Base-by-base conservation (phyloP, 1,140 invertebrate genomes). In the Trissolcus basalis region DNA sequence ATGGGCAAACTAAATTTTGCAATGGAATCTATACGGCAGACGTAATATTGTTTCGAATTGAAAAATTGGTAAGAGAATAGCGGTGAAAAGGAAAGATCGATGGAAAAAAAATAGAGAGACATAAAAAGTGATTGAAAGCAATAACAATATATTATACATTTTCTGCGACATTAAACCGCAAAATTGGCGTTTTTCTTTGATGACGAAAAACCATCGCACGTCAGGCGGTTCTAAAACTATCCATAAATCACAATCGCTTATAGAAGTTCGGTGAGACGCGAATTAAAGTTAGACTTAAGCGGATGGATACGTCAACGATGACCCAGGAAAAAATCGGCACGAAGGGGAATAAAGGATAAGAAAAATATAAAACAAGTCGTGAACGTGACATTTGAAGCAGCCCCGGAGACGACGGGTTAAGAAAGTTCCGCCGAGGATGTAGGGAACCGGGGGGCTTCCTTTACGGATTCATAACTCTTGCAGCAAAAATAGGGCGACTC, bases 281-380 rank as follows among this genome's bases (percentile, higher is more conserved):
- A 69, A 75, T 75, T 75, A 69, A 69, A 49, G 39, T 48, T 35
- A 53, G 44, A 54, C 47, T 47, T 60, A 56, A 60, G 33, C 32
- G 63, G 12, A 47, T 54, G 61, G 56, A 61, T 48, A 55, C 50
- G 39, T 76, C 61, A 61, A 76, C 67, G 60, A 35, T 48, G 60
- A 63, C 47, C 47, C 51, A 60, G 53, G 59, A 65, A 79, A 49
- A 64, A 43, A 54, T 13, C 14, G 35, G 13, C n/a, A n/a, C 11
- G 68, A 15, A 45, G 35, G 13, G 12, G 32, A 63, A 45, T 39
- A 33, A 51, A 60, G 50, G 16, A 59, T 67, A 68, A 70, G 61
- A 61, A 67, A 68, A 72, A 76, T 78, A 60, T 65, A 60, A 81
- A 83, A 81, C 61, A 67, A 69, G 58, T 63, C 45, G 72, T 80